A percentile compares a stretch with the other conserved stretches of the same genome.
phyloP scores from a whole-genome alignment of 2,797 vertebrate species.

The Hydrocynus forskahlii region DNA sequence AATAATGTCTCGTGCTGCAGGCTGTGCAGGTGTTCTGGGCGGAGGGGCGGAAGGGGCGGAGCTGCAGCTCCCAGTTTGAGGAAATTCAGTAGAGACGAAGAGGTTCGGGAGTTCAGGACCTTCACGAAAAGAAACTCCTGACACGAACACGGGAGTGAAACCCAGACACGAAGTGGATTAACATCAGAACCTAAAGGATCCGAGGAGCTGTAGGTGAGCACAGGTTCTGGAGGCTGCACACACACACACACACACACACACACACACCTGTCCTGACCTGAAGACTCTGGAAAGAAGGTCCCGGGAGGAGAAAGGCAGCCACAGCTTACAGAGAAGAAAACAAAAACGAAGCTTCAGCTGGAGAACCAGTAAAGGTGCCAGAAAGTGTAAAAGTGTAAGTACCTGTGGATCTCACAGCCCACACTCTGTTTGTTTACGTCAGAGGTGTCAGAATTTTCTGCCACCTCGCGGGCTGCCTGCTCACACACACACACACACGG shows the following conservation, averaged over 20 bases:
- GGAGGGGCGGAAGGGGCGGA: constrained; percentile 8
- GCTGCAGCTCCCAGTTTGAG: neutral
- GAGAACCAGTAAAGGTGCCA: neutral
- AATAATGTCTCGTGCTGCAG: neutral
- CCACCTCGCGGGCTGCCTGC: neutral
- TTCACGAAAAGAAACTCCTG: neutral
- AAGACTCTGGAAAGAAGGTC: neutral
- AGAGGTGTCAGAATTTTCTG: neutral
- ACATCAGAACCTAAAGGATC: neutral
- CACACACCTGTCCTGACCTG: neutral
- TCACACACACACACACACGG: neutral
- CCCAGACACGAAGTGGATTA: neutral
- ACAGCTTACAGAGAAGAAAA: neutral
- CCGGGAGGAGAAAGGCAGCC: too few species aligned
- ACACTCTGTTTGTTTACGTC: constrained; percentile 7
- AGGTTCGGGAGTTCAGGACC: neutral
- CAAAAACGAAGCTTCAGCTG: neutral
- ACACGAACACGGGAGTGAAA: neutral
- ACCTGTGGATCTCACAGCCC: neutral
- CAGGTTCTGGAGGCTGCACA: neutral
- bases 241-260: too few species aligned
- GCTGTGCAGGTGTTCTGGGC: neutral
- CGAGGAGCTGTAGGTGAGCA: neutral
- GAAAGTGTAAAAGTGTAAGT: neutral
- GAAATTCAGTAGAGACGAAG: neutral